A percentile compares a stretch with the other conserved stretches of the same genome.
Evolutionary conservation across 2,888 invertebrate genomes (phyloP).

Genomic region (Ectobius pallidus): DNA sequence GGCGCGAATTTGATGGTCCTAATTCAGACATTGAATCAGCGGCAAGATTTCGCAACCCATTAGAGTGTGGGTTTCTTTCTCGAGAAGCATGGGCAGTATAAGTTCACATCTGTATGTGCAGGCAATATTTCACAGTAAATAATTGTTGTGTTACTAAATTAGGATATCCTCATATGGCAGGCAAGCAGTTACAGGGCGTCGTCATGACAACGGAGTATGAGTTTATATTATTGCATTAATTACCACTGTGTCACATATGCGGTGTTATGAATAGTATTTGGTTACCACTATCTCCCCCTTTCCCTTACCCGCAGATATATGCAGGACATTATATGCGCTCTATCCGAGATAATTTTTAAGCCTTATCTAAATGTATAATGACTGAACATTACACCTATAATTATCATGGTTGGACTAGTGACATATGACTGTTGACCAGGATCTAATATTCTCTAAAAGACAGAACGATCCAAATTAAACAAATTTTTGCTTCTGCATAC

Average conservation of each 20-base stretch:
- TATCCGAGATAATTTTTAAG: no score
- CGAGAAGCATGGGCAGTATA: background rate
- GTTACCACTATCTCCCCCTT: background rate
- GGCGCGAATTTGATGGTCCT: no score
- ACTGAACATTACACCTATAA: no score
- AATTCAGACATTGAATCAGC: no score
- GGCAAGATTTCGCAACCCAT: background rate
- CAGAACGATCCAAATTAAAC: no score
- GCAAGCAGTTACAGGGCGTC: no score
- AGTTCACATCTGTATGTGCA: background rate
- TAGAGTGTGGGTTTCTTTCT: background rate
- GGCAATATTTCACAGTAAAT: background rate
- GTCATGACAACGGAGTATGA: background rate
- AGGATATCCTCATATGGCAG: background rate
- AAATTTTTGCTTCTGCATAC: no score
- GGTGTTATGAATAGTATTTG: background rate
- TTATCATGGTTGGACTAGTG: no score
- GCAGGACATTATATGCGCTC: background rate
- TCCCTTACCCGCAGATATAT: background rate
- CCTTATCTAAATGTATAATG: no score
- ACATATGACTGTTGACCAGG: no score
- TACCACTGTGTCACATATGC: background rate
- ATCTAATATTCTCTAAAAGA: no score
- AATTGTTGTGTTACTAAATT: background rate
- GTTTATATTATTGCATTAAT: conserved; percentile 4